phyloP scores from a whole-genome alignment of 2,113 vertebrate genomes.

The Ranitomeya imitator region DNA sequence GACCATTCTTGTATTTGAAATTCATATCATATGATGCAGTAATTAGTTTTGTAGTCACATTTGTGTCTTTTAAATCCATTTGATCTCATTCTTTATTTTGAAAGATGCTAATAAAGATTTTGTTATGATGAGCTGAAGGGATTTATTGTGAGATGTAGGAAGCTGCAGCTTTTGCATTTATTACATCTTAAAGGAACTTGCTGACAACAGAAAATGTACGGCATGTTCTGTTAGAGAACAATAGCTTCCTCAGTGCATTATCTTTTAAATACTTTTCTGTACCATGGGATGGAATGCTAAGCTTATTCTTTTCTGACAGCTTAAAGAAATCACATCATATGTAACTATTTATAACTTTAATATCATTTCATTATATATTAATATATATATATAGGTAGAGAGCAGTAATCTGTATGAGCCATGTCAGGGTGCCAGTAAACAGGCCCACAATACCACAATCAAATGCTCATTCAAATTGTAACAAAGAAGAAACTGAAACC shows the following conservation, averaged over 20 bases:
- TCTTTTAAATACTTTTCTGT: slow-evolving; percentile 19
- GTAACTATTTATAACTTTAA: not conserved
- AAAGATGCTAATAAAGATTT: slow-evolving; percentile 44
- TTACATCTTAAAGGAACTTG: slow-evolving; percentile 38
- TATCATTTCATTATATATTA: not conserved
- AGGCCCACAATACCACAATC: no score
- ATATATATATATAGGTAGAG: no score
- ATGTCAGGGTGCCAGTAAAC: no score
- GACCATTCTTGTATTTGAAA: not conserved
- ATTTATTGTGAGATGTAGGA: slow-evolving; percentile 23
- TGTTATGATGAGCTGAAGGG: slow-evolving; percentile 30
- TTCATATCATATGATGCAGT: slow-evolving; percentile 21
- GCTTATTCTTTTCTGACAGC: not conserved
- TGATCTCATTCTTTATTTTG: slow-evolving; percentile 40
- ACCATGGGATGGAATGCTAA: not conserved
- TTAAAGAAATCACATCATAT: not conserved
- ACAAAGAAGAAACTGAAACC: no score
- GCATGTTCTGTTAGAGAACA: slow-evolving; percentile 28
- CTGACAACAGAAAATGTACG: slow-evolving; percentile 37
- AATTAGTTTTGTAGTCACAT: slow-evolving; percentile 23
- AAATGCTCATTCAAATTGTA: no score
- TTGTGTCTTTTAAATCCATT: slow-evolving; percentile 28
- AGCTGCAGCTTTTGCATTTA: slow-evolving; percentile 39
- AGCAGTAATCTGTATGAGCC: no score
- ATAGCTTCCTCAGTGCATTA: slow-evolving; percentile 23